Conservation (phyloP, 2,888 invertebrate genomes). For the Crocallis elinguaria region DNA sequence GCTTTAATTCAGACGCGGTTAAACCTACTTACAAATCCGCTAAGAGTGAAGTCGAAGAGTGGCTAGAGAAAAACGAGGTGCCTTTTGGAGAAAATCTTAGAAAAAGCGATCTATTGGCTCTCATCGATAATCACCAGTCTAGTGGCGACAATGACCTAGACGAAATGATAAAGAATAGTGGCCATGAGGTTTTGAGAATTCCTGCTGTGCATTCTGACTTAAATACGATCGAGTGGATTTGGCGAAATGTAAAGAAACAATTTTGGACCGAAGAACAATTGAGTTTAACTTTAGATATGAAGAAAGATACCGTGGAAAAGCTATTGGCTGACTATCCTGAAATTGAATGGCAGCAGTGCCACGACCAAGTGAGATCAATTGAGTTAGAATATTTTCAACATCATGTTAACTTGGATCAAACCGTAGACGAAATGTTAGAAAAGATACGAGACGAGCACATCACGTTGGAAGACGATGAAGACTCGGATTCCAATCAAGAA, state of each 20-base stretch:
- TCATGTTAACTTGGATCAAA: neutral
- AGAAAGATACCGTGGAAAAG: neutral
- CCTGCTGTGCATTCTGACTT: conserved; percentile 11
- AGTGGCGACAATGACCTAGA: neutral
- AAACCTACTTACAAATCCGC: conserved; percentile 1
- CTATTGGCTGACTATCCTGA: neutral
- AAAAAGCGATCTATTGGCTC: neutral
- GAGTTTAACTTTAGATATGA: neutral
- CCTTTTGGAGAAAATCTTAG: neutral
- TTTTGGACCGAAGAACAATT: conserved; percentile 1
- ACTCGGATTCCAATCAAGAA: conserved; percentile 7
- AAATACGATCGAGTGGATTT: conserved; percentile 5
- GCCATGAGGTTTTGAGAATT: conserved; percentile 10
- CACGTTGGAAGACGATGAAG: neutral
- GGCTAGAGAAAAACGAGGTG: neutral
- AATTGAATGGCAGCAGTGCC: neutral
- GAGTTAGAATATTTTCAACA: conserved; percentile 2
- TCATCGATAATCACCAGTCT: conserved; percentile 1
- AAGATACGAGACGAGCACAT: neutral
- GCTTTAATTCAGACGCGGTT: conserved; percentile 1
- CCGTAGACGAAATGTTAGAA: neutral
- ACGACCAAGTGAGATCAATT: neutral
- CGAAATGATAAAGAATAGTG: neutral
- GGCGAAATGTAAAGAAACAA: neutral
- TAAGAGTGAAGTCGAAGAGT: neutral